Evolutionary conservation across 2,888 invertebrate species (phyloP).

Genomic region (Lycia hirtaria): DNA sequence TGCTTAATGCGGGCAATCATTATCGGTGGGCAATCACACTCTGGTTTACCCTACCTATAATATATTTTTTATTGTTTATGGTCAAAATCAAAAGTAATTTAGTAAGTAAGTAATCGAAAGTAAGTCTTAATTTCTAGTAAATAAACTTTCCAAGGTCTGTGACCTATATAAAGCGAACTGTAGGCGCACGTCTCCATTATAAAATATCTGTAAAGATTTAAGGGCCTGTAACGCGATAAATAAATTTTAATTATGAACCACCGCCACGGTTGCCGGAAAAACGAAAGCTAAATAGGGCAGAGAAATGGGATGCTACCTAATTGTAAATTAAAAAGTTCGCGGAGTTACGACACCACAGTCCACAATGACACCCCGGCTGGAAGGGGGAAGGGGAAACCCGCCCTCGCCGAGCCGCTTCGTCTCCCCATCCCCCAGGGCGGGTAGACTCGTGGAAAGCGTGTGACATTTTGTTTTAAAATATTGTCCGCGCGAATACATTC

Average conservation of each 20-base stretch:
- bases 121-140: too few relatives aligned
- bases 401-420: constrained; percentile 33
- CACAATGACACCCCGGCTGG: constrained; percentile 80
- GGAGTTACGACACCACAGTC: constrained; percentile 85
- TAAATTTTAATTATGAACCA: constrained; percentile 82
- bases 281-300: constrained; percentile 85
- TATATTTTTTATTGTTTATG: too few relatives aligned
- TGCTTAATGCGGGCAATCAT: too few relatives aligned
- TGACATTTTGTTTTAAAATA: constrained; percentile 86
- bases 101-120: too few relatives aligned
- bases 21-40: too few relatives aligned
- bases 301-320: constrained; percentile 86
- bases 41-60: too few relatives aligned
- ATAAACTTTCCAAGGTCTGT: neutral
- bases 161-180: constrained; percentile 30
- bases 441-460: constrained; percentile 83
- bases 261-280: constrained; percentile 77
- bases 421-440: constrained; percentile 55
- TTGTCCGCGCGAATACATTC: constrained; percentile 84
- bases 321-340: constrained; percentile 86
- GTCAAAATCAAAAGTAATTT: too few relatives aligned
- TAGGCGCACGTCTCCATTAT: constrained; percentile 43
- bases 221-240: constrained; percentile 73
- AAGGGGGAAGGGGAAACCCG: constrained; percentile 50
- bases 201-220: constrained; percentile 62